These are phyloP conservation scores for Acanthopagrus latus DNA, from an alignment of 2,797 vertebrate species.

Conservation along the genomic window DNA sequence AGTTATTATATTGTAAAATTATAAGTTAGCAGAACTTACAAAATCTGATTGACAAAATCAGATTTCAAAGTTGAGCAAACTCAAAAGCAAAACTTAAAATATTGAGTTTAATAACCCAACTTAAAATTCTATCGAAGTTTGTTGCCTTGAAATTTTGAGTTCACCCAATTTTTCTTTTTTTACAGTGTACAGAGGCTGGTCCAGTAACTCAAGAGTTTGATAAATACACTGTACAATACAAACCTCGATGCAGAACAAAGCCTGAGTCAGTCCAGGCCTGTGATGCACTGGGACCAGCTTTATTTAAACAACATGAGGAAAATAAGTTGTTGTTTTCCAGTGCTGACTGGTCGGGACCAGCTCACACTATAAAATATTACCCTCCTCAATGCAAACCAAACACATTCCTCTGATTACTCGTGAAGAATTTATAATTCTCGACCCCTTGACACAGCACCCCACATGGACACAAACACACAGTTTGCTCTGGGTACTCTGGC, in stretches of 20 bases:
- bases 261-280: background rate
- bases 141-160: too few species aligned
- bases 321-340: background rate
- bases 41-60: too few species aligned
- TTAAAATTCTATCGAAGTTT: too few species aligned
- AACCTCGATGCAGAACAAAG: background rate
- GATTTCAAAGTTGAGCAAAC: too few species aligned
- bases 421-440: constrained; percentile 19
- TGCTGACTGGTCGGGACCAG: constrained; percentile 4
- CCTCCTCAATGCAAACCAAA: constrained; percentile 13
- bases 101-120: too few species aligned
- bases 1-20: too few species aligned
- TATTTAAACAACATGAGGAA: constrained; percentile 1
- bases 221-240: background rate
- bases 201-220: background rate
- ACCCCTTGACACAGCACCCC: constrained; percentile 17
- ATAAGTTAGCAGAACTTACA: too few species aligned
- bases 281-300: constrained; percentile 12
- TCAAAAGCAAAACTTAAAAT: too few species aligned
- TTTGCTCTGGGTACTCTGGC: background rate
- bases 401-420: constrained; percentile 24
- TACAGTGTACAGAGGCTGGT: background rate
- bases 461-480: background rate
- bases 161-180: too few species aligned
- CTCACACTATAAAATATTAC: background rate